phyloP scores from a whole-genome alignment of 2,888 invertebrate species.

The Trissoscelio sp. region DNA sequence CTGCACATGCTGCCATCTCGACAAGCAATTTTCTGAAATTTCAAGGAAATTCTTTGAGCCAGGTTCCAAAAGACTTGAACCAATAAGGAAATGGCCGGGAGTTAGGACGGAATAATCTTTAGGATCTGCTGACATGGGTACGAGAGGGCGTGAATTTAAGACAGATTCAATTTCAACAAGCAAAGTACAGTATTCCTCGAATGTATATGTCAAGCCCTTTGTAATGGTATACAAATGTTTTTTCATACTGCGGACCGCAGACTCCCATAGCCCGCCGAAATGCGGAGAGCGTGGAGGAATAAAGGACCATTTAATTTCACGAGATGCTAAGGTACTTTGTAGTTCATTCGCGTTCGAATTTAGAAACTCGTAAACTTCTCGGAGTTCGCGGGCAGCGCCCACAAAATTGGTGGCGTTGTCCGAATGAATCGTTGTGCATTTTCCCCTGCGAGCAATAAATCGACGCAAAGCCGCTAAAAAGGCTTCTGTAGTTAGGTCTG shows the following conservation, averaged over 20 bases:
- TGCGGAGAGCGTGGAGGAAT: slow-evolving; percentile 1
- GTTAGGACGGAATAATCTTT: neutral
- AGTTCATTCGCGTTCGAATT: neutral
- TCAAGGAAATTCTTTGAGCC: neutral
- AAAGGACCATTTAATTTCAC: neutral
- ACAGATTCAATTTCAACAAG: neutral
- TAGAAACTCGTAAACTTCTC: slow-evolving; percentile 1
- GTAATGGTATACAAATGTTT: slow-evolving; percentile 1
- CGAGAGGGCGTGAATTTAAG: too few species aligned
- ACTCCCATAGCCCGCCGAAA: neutral
- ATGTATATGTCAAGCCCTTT: neutral
- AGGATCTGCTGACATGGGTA: neutral
- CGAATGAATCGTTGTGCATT: neutral
- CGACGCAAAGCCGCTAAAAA: neutral
- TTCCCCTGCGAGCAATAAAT: neutral
- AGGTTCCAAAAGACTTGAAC: slow-evolving; percentile 4
- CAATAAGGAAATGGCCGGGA: neutral
- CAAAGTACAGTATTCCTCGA: neutral
- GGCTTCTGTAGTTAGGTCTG: neutral
- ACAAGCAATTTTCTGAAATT: neutral
- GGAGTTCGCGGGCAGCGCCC: neutral
- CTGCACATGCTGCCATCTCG: neutral
- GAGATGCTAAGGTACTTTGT: neutral
- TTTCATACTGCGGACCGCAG: slow-evolving; percentile 1
- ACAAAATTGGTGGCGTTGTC: too few species aligned